phyloP scores from a whole-genome alignment of 2,113 vertebrate species.

The Catagonus wagneri region DNA sequence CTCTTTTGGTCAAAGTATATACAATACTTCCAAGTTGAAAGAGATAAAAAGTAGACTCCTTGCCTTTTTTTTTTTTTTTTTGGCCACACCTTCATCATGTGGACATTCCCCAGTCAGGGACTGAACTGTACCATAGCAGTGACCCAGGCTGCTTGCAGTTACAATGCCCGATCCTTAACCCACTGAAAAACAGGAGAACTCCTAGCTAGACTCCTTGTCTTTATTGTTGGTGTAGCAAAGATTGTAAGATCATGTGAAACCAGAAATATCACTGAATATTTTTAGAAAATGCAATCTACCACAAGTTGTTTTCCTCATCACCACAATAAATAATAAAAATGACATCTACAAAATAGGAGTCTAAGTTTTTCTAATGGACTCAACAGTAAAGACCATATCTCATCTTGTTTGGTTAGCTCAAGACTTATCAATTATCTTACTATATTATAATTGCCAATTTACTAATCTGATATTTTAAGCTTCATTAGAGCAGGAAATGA shows the following conservation, averaged over 20 bases:
- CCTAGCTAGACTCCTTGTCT: neutral
- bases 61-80: neutral
- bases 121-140: too few species aligned
- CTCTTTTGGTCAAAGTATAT: neutral
- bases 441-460: neutral
- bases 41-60: neutral
- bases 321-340: conserved; percentile 8
- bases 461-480: conserved; percentile 21
- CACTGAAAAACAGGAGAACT: too few species aligned
- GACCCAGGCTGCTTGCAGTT: too few species aligned
- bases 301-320: neutral
- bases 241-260: neutral
- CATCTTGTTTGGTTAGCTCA: neutral
- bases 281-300: conserved; percentile 3
- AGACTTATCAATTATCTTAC: neutral
- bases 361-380: conserved; percentile 24
- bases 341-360: neutral
- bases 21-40: neutral
- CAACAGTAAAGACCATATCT: neutral
- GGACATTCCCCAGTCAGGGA: too few species aligned
- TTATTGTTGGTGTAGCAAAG: neutral
- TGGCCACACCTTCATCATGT: too few species aligned
- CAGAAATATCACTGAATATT: neutral
- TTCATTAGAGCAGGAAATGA: conserved; percentile 29
- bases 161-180: too few species aligned